A percentile compares a stretch with the other conserved stretches of the same genome.
These are phyloP conservation scores for Drosophila stalkeri DNA, from an alignment of 2,888 invertebrate species.

Conservation along the genomic window DNA sequence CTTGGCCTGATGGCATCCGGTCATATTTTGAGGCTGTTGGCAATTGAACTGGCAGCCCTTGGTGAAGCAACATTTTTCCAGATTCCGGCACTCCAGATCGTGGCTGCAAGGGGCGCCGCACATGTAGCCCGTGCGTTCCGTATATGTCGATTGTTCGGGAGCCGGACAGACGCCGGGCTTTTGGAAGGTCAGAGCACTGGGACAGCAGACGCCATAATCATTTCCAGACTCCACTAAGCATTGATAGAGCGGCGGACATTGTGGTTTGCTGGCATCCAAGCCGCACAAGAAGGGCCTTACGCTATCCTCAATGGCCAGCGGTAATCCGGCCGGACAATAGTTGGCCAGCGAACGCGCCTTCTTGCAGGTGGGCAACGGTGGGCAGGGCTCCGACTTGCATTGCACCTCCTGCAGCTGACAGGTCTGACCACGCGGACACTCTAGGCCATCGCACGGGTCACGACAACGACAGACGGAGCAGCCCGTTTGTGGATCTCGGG, in stretches of 20 bases:
- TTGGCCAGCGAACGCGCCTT: conserved; percentile 91
- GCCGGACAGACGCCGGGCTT: conserved; percentile 92
- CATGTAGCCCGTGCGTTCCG: conserved; percentile 83
- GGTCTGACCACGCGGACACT: conserved; percentile 90
- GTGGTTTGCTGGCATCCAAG: conserved; percentile 91
- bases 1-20: conserved; percentile 91
- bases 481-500: conserved; percentile 88
- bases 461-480: conserved; percentile 93
- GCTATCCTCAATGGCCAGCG: conserved; percentile 90
- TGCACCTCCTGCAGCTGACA: conserved; percentile 92
- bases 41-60: conserved; percentile 91
- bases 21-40: conserved; percentile 90
- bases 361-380: conserved; percentile 93
- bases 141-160: conserved; percentile 83
- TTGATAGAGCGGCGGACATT: conserved; percentile 92
- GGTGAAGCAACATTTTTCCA: conserved; percentile 93
- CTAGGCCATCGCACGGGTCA: conserved; percentile 91
- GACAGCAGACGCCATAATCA: conserved; percentile 95
- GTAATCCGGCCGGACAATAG: conserved; percentile 92
- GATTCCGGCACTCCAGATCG: conserved; percentile 92
- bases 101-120: conserved; percentile 90
- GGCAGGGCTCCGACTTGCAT: conserved; percentile 92
- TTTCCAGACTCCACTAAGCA: conserved; percentile 92
- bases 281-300: conserved; percentile 93
- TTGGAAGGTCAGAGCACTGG: conserved; percentile 90